Evolutionary conservation across 2,797 vertebrate species (phyloP).

Genomic region (Paratrypauchen microcephalus): DNA sequence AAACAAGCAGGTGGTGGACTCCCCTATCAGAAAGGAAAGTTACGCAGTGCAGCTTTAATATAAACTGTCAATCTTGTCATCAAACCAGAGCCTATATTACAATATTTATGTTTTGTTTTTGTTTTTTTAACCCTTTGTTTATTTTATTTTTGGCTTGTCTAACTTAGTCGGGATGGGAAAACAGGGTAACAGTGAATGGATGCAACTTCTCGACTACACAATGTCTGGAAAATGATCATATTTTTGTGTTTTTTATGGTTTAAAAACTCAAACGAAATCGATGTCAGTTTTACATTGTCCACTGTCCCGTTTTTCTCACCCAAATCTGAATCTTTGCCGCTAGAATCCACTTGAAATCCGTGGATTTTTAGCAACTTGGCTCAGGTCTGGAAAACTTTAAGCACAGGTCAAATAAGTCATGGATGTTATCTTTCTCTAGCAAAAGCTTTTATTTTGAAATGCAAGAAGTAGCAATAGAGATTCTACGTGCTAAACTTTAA

Average conservation of each 20-base stretch:
- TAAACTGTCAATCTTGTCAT: not conserved
- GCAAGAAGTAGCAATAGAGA: slow-evolving; percentile 58
- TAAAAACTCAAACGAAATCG: slow-evolving; percentile 12
- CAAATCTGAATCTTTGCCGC: slow-evolving; percentile 41
- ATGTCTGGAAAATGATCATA: slow-evolving; percentile 27
- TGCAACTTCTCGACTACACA: slow-evolving; percentile 37
- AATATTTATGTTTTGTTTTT: not conserved
- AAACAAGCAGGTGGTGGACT: not conserved
- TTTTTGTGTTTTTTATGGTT: not conserved
- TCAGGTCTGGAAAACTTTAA: slow-evolving; percentile 57
- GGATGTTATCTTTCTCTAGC: slow-evolving; percentile 44
- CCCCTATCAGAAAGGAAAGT: not conserved
- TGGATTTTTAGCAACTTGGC: slow-evolving; percentile 45
- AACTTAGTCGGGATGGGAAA: slow-evolving; percentile 25
- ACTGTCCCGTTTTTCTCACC: slow-evolving; percentile 49
- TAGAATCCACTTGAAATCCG: slow-evolving; percentile 25
- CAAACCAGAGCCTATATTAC: slow-evolving; percentile 25
- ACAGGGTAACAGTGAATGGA: slow-evolving; percentile 19
- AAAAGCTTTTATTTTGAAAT: slow-evolving; percentile 58
- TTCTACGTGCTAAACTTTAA: slow-evolving; percentile 63
- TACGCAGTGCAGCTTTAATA: not conserved
- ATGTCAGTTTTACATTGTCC: slow-evolving; percentile 17
- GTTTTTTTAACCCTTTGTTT: not conserved
- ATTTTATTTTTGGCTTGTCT: slow-evolving; percentile 15
- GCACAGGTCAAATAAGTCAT: slow-evolving; percentile 62